Evolutionary conservation across 1,140 invertebrate genomes (phyloP).

Genomic region (Catajapyx aquilonaris): DNA sequence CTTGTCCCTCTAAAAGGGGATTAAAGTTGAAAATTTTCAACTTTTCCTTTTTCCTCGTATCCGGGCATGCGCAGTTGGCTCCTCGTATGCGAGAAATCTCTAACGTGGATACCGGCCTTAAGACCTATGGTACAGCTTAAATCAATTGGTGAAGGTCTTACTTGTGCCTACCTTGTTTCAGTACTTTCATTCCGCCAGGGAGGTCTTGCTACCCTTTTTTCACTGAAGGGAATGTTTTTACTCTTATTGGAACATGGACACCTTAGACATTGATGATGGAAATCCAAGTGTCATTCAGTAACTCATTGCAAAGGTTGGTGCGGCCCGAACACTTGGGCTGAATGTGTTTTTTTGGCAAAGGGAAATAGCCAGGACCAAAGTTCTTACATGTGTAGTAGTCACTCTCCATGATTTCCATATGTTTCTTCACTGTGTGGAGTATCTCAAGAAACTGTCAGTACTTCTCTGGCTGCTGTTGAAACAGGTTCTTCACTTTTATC

Average conservation of each 20-base stretch:
- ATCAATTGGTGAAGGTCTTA: too few relatives aligned
- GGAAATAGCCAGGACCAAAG: constrained; percentile 90
- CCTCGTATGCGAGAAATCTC: too few relatives aligned
- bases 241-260: constrained; percentile 96
- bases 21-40: too few relatives aligned
- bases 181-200: too few relatives aligned
- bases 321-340: constrained; percentile 76
- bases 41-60: too few relatives aligned
- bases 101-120: too few relatives aligned
- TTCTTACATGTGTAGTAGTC: constrained; percentile 87
- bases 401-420: constrained; percentile 75
- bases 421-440: constrained; percentile 92
- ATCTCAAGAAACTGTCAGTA: constrained; percentile 98
- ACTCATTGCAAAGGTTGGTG: constrained; percentile 71
- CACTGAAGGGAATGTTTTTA: too few relatives aligned
- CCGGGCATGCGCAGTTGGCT: too few relatives aligned
- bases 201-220: too few relatives aligned
- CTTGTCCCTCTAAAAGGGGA: too few relatives aligned
- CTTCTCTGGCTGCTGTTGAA: constrained; percentile 91
- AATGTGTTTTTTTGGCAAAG: constrained; percentile 61
- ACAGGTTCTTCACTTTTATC: constrained; percentile 98
- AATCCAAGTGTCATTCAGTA: constrained; percentile 95
- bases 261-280: constrained; percentile 97
- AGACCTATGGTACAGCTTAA: too few relatives aligned
- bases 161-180: too few relatives aligned